Base-by-base conservation (phyloP, 2,113 vertebrate species). In the Tyto alba region DNA sequence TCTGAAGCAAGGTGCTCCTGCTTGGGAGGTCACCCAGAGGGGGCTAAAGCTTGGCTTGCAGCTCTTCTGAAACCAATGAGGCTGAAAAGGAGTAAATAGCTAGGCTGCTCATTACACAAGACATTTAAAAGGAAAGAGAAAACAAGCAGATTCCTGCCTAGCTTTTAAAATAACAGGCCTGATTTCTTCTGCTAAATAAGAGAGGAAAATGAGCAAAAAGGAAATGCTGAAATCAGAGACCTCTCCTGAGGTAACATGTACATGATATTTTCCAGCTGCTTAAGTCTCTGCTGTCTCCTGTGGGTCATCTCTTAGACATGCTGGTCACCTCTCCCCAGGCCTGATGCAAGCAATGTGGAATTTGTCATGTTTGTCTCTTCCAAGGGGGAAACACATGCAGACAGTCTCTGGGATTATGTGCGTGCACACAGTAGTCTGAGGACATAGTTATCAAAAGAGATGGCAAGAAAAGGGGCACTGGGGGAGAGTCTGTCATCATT, bases 341-440 rank as follows among this genome's bases (percentile, higher is more conserved):
- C 29, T 43, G 34, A 57, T 83, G 53, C 83, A 73, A 76, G 63
- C 1, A 4, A 56, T 21, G 16, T 10, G 36, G 40, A 47, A 56
- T 82, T 72, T 71, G 52, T 63, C 48, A 13, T 11, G 13, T 53
- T 92, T 48, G 17, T 45, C 57, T 57, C 53, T 85, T 84, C 1
- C 0, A 5, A 89, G 52, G 29, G 63, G 43, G 3, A 79, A 73
- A 40, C 3, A 2, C 0, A 0, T 41, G 59, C 73, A 73, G 25
- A 63, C 11, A 32, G 30, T 7, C 41, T 62, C 50, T 88, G 56
- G 18, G 29, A 84, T 47, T 45, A 75, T 4, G 14, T 43, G 43
- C 19, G 47, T 9, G 11, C n/a, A 68, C 4, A 13, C 40, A 30
- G 23, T 19, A 21, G 36, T 36, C 59, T 59, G 53, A 85, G 32